Conservation (phyloP, 2,113 vertebrate genomes). For the Ictidomys tridecemlineatus region DNA sequence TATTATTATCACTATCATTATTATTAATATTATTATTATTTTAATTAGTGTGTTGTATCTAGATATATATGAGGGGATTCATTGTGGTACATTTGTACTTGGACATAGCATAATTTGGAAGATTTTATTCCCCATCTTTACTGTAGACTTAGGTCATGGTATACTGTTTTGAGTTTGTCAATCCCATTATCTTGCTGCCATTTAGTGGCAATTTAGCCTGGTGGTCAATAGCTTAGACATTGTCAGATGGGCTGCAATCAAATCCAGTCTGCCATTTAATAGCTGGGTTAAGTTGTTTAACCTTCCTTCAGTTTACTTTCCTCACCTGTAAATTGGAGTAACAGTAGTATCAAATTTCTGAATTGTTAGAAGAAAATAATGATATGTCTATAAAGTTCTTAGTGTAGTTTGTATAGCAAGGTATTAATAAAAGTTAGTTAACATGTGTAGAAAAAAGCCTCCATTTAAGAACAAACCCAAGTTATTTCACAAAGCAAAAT, state of each 20-base stretch:
- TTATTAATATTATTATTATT: too few species aligned
- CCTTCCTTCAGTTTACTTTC: neutral
- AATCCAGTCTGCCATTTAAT: neutral
- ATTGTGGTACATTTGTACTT: too few species aligned
- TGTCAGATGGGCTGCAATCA: neutral
- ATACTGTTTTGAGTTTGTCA: neutral
- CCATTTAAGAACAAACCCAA: neutral
- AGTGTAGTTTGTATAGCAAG: neutral
- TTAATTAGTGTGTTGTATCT: too few species aligned
- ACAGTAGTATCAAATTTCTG: neutral
- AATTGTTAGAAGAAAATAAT: slow-evolving; percentile 53
- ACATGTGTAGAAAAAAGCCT: neutral
- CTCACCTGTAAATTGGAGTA: neutral
- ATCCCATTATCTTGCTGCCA: neutral
- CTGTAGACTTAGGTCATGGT: accelerated
- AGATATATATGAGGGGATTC: too few species aligned
- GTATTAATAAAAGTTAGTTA: slow-evolving; percentile 7
- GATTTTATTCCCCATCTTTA: neutral
- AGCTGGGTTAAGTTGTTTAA: slow-evolving; percentile 26
- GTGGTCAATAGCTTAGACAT: neutral
- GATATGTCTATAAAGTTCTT: slow-evolving; percentile 20
- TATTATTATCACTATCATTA: too few species aligned
- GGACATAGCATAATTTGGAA: too few species aligned
- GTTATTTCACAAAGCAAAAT: slow-evolving; percentile 18
- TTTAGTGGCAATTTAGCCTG: neutral